These are phyloP conservation scores for Rhagonycha fulva DNA, from an alignment of 2,888 invertebrate species.

Conservation along the genomic window DNA sequence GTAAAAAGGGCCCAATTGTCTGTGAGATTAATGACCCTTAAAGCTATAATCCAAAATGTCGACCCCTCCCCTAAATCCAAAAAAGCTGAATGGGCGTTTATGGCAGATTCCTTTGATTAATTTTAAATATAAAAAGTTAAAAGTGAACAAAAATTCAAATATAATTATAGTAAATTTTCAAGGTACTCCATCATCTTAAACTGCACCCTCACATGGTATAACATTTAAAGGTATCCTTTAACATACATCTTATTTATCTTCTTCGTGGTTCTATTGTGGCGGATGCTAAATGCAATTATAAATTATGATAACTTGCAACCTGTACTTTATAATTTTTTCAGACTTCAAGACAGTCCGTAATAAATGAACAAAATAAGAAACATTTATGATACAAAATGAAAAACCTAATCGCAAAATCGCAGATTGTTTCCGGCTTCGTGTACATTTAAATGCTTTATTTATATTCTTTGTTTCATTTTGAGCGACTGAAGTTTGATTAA, in stretches of 20 bases:
- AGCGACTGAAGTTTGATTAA: conserved; percentile 37
- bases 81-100: neutral
- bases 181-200: neutral
- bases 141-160: neutral
- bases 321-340: neutral
- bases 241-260: neutral
- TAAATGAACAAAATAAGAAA: conserved; percentile 19
- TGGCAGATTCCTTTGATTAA: neutral
- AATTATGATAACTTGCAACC: neutral
- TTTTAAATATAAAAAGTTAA: neutral
- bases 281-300: neutral
- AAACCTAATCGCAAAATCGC: conserved; percentile 34
- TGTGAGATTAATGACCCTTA: neutral
- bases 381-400: conserved; percentile 29
- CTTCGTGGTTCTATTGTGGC: neutral
- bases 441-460: conserved; percentile 33
- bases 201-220: neutral
- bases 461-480: conserved; percentile 32
- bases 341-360: conserved; percentile 8
- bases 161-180: neutral
- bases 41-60: neutral
- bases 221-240: neutral
- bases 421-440: conserved; percentile 34
- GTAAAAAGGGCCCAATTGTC: neutral
- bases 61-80: neutral